Evolutionary conservation across 2,888 invertebrate species (phyloP).

Genomic region (Listrodromus nycthemerus): DNA sequence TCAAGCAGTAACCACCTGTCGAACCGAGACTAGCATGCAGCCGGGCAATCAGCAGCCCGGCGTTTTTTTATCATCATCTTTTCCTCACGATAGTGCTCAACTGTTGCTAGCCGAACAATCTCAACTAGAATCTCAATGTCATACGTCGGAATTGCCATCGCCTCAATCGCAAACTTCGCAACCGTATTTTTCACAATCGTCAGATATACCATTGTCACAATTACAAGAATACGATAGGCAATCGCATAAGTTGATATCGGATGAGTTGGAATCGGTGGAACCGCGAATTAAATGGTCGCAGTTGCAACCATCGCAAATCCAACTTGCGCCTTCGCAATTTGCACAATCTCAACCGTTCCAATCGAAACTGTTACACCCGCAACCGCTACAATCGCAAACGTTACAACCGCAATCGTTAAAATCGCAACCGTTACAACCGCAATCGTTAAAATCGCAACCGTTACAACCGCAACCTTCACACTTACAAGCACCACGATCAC

Average conservation of each 20-base stretch:
- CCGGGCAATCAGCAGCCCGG: conserved; percentile 80
- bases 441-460: not conserved
- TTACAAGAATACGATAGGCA: not conserved
- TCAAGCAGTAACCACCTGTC: conserved; percentile 80
- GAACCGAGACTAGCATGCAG: conserved; percentile 79
- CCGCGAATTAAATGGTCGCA: not conserved
- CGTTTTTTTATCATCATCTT: conserved; percentile 75
- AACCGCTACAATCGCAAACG: not conserved
- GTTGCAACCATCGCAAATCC: not conserved
- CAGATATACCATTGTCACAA: not conserved
- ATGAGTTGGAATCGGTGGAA: not conserved
- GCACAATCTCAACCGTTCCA: not conserved
- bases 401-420: not conserved
- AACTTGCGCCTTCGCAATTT: not conserved
- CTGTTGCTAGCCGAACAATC: conserved; percentile 74
- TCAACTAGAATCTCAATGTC: conserved; percentile 75
- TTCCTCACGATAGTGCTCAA: conserved; percentile 71
- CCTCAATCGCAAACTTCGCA: conserved; percentile 27
- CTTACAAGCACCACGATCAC: not conserved
- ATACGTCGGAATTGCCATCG: conserved; percentile 30
- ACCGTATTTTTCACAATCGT: not conserved
- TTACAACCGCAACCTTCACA: not conserved
- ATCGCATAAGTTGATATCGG: not conserved
- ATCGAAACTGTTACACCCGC: too few relatives aligned
- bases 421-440: not conserved